Conservation (phyloP, 2,888 invertebrate species). For the Masnerella sp. region DNA sequence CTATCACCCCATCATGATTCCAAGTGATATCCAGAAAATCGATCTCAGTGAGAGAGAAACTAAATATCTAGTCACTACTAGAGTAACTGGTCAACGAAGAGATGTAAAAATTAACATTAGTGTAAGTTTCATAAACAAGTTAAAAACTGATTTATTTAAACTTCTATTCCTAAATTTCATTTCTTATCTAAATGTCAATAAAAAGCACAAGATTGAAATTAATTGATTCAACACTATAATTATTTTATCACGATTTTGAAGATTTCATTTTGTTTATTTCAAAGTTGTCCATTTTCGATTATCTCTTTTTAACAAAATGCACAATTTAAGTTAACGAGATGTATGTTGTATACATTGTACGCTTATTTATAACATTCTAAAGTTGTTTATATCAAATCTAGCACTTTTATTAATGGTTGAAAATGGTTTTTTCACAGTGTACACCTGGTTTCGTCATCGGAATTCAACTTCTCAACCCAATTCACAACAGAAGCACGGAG, state of each 20-base stretch:
- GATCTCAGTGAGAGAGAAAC: conserved; percentile 85
- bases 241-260: no score
- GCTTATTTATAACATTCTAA: no score
- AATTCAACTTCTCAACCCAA: conserved; percentile 93
- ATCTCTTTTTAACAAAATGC: no score
- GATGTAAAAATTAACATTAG: conserved; percentile 67
- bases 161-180: not conserved
- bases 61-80: conserved; percentile 88
- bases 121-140: conserved; percentile 26
- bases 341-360: no score
- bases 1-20: conserved; percentile 86
- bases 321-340: no score
- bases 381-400: no score
- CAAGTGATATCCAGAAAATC: conserved; percentile 80
- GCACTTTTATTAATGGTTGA: no score
- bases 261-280: no score
- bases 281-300: no score
- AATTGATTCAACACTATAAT: no score
- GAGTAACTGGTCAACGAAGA: conserved; percentile 80
- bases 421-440: conserved; percentile 79
- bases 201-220: no score
- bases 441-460: conserved; percentile 92
- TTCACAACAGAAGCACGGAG: conserved; percentile 92
- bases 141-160: not conserved
- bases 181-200: no score